These are phyloP conservation scores for Tokudaia muenninki DNA, from an alignment of 2,797 vertebrate species.

Conservation along the genomic window DNA sequence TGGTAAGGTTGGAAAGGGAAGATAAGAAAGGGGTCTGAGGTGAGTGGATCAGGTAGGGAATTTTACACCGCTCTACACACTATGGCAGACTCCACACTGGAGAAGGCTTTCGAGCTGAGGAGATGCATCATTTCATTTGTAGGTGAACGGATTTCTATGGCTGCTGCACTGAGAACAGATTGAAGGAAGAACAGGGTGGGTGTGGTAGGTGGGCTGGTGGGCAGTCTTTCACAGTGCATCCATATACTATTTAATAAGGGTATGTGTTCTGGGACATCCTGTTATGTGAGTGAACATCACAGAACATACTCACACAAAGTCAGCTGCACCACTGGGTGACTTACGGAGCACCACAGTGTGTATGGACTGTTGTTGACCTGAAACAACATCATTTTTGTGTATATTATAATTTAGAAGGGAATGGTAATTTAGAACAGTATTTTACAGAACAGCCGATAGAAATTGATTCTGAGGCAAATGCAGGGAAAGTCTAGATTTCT, in stretches of 20 bases:
- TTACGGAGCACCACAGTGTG: background rate
- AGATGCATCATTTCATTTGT: background rate
- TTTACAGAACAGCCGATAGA: background rate
- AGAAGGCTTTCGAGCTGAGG: background rate
- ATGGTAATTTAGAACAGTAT: background rate
- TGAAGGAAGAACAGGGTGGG: background rate
- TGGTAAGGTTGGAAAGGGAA: background rate
- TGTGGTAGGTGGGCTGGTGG: background rate
- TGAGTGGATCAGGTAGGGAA: background rate
- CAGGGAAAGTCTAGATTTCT: background rate
- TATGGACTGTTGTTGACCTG: too few species aligned
- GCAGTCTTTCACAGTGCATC: background rate
- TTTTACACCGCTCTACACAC: background rate
- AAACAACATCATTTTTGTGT: background rate
- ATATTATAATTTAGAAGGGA: background rate
- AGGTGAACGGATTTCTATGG: background rate
- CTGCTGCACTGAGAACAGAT: background rate
- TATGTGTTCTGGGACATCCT: background rate
- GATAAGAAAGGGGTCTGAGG: background rate
- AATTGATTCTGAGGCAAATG: background rate
- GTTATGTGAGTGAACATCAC: background rate
- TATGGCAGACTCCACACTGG: background rate
- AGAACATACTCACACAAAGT: background rate
- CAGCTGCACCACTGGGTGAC: too few species aligned
- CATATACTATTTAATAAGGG: background rate